Percentiles rank a stretch among this genome's conserved stretches.
Evolutionary conservation across 2,888 invertebrate species (phyloP).

Genomic region (Drosophila ustulata): DNA sequence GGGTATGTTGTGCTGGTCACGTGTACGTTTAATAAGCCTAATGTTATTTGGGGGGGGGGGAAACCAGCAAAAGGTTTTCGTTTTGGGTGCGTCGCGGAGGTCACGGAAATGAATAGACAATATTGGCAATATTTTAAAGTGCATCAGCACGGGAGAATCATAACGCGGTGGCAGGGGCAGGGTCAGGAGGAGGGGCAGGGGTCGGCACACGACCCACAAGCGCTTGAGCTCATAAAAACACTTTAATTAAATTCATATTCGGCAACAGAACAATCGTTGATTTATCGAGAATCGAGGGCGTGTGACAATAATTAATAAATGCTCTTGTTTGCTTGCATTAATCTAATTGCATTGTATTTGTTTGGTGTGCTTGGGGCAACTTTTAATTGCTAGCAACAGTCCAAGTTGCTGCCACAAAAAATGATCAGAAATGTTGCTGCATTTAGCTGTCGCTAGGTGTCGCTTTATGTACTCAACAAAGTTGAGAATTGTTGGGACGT

Average conservation of each 20-base stretch:
- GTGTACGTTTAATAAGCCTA: constrained; percentile 78
- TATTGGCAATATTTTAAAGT: constrained; percentile 82
- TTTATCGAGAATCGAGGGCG: constrained; percentile 40
- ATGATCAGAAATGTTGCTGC: constrained; percentile 15
- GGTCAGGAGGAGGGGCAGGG: constrained; percentile 4
- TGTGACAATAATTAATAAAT: constrained; percentile 59
- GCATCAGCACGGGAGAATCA: constrained; percentile 27
- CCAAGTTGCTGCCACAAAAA: not conserved
- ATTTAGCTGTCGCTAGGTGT: constrained; percentile 43
- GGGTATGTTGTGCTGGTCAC: constrained; percentile 49
- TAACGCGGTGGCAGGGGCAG: not conserved
- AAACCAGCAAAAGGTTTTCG: constrained; percentile 12
- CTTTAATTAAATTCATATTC: constrained; percentile 84
- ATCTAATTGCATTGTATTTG: constrained; percentile 65
- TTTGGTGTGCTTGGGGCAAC: not conserved
- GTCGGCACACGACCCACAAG: constrained; percentile 59
- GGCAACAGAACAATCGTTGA: constrained; percentile 56
- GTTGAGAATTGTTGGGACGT: constrained; percentile 57
- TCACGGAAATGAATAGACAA: constrained; percentile 66
- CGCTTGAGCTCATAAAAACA: constrained; percentile 74
- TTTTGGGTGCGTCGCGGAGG: constrained; percentile 27
- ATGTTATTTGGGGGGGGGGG: constrained; percentile 50
- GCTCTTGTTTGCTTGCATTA: constrained; percentile 64
- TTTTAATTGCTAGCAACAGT: constrained; percentile 28
- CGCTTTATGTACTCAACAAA: constrained; percentile 42